Base-by-base conservation (phyloP, 1,140 invertebrate species). In the Solenopsis invicta region DNA sequence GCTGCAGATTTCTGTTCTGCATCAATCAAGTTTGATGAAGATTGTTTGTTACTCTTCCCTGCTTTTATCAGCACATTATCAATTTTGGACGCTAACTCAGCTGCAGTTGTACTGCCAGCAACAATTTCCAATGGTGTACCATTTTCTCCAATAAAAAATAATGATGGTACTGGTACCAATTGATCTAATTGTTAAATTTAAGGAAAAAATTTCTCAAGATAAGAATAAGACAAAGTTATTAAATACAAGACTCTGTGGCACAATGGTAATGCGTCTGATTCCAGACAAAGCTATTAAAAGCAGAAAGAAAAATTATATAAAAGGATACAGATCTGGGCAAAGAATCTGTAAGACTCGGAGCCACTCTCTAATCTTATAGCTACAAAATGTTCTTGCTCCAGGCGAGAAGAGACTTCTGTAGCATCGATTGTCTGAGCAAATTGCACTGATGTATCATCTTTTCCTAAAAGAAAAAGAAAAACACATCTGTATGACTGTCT, bases 261-360 rank as follows among this genome's bases (percentile, higher is more conserved):
- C 29, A 29, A 29, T 29, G 29, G 29, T 29, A 29, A 2, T 2
- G 29, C 29, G 2, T 29, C 29, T 29, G 2, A 29, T 2, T 29
- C 29, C 29, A 29, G 29, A 29, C 29, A 29, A 29, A 29, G 2
- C 29, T 59, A 2, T 48, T 41, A 37, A 61, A 66, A 62, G 13
- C 2, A 86, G 50, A 13, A 56, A 29, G 2, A 84, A 16, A 21
- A 0, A 52, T 74, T 74, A 34, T 54, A 45, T 45, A 87, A 96
- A 96, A 97, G 96, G 96, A 97, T 97, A 99, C 98, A 98, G 90
- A 98, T 98, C 94, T 97, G 96, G 77, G 96, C 96, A 95, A 99
- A 98, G 91, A 98, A 98, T 91, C 96, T 96, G 93, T 98, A 98
- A 64, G 97, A 96, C 61, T 97, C 96, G 82, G 96, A 96, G 12